These are phyloP conservation scores for Meteorus sp. DNA, from an alignment of 1,140 invertebrate genomes.

Conservation along the genomic window DNA sequence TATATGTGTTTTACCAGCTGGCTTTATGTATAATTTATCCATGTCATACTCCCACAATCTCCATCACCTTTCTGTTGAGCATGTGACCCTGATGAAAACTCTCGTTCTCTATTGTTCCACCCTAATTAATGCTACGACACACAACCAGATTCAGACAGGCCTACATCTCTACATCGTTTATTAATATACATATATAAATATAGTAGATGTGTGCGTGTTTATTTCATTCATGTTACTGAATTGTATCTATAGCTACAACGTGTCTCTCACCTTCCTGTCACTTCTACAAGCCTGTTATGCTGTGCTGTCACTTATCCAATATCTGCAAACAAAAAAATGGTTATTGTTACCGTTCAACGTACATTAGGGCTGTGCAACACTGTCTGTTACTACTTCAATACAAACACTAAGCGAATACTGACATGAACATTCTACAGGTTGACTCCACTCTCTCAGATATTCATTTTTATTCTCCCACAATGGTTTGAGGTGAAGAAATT, in stretches of 20 bases:
- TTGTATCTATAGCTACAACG: no score
- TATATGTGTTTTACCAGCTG: no score
- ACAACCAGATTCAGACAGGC: background rate
- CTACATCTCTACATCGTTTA: background rate
- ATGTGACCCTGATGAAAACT: slow-evolving; percentile 53
- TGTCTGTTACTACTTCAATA: background rate
- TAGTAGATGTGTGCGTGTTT: no score
- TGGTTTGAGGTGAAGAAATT: no score
- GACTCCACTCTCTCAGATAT: no score
- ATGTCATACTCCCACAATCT: slow-evolving; percentile 52
- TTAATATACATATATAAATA: no score
- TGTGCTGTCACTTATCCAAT: slow-evolving; percentile 57
- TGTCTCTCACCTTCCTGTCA: slow-evolving; percentile 19
- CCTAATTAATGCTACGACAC: slow-evolving; percentile 50
- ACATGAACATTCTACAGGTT: no score
- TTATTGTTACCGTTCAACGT: slow-evolving; percentile 42
- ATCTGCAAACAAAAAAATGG: slow-evolving; percentile 58
- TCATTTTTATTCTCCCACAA: no score
- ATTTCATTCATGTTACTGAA: no score
- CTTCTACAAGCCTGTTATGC: slow-evolving; percentile 46
- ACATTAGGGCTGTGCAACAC: background rate
- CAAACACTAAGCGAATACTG: no score
- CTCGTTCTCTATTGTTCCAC: slow-evolving; percentile 59
- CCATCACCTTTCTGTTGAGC: slow-evolving; percentile 45
- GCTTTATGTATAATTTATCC: no score